Evolutionary conservation across 1,140 invertebrate species (phyloP), one percentile per base, ranked within the genome.

Genomic region (Eumaeus atala): DNA sequence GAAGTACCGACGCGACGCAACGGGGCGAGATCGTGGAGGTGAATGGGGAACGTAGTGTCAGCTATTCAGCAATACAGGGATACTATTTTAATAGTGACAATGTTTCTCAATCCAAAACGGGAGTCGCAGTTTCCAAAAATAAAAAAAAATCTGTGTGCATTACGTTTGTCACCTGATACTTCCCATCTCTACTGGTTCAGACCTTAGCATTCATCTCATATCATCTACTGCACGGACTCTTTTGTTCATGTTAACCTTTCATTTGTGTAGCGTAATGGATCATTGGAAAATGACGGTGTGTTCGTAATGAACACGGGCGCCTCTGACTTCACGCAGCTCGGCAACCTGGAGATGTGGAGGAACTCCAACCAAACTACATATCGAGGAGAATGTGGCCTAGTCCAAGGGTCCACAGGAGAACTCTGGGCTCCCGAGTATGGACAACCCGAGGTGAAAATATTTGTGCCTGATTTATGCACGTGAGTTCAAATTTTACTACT

Each of bases 381-480:
- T 74, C 35, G 88, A 0, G 86, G 78, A 7, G 78, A 90, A 38
- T 95, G 94, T 70, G 91, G 89, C 4, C 54, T 62, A 9, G 89
- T 95, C 0, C 88, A 89, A 58, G 95, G 95, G 33, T 92, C 91
- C 1, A 91, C 91, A 3, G 95, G 94, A 0, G 94, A 95, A 86
- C 81, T 95, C 0, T 95, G 93, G 89, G 92, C 93, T 42, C 93
- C 94, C 0, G 76, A 88, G 55, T 70, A 91, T 9, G 74, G 87
- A 2, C 73, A 91, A 11, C 80, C 88, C 7, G 78, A 90, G 37
- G 71, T 93, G 0, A 79, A 88, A 1, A 78, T 95, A 58, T 95
- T 94, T 78, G 87, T 90, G n/a, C 80, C 92, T 3, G 93, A 95
- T 78, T 80, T 93, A 51, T 95, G 93, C 87, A 91, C 84, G 84